Base-by-base conservation (phyloP, 2,888 invertebrate species). In the Caenorhabditis virilis region DNA sequence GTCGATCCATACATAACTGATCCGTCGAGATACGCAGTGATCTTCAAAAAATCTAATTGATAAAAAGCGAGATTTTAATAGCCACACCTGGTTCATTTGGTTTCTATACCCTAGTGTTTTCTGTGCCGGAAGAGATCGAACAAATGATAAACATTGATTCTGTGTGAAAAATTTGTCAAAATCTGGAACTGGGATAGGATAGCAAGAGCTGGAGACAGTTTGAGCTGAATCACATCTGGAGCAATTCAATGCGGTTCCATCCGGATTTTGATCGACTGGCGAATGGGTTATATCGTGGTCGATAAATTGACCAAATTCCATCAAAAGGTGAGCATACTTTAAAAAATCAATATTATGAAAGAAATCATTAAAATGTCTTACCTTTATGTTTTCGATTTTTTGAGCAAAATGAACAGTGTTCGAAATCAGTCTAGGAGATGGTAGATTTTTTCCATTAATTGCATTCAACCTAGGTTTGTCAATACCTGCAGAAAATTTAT, bases 201-300 rank as follows among this genome's bases (percentile, higher is more conserved):
- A 90, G 83, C 95, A 95, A 82, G 94, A 93, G 0, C 92, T 92
- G 83, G 94, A 94, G 0, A 94, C 92, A 0, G 91, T 91, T 48
- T 90, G 87, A 0, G 90, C 88, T 0, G 93, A 91, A 81, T 94
- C 91, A 82, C 95, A 95, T 13, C 75, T 63, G 11, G 67, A 59
- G 33, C 82, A 82, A 60, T 82, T 80, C 42, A 82, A 55, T 6
- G 77, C 69, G 22, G 77, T 72, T 25, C 78, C 79, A 36, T 76
- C 61, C 7, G 76, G 53, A 50, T 76, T 77, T 39, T 72, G 57
- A 25, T 72, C 68, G 0, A 76, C 69, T 0, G 83, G 83, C 7
- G 78, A 72, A 47, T 82, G 81, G 2, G 82, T 80, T 48, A 83
- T 64, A 43, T 83, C 83, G 52, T 83, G 83, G 41, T 82, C 82